Conservation (phyloP, 1,140 invertebrate genomes). For the Drosophila trapezifrons region DNA sequence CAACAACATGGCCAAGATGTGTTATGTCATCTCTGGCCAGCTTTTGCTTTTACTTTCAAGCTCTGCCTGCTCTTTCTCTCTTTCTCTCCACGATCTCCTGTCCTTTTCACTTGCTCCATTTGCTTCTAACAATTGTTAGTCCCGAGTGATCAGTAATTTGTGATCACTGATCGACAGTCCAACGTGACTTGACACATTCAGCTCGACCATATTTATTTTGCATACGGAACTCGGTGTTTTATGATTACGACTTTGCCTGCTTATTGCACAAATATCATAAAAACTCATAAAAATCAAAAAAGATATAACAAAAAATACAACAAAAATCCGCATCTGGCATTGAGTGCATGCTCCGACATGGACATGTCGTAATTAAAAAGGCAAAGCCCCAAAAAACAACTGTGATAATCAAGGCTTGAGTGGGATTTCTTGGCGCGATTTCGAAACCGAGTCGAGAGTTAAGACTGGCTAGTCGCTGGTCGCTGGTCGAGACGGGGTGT, state of each 20-base stretch:
- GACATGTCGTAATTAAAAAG: conserved; percentile 49
- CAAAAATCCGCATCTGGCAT: conserved; percentile 40
- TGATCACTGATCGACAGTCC: conserved; percentile 10
- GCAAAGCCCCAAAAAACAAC: conserved; percentile 35
- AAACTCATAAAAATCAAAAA: conserved; percentile 21
- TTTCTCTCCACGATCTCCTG: not conserved
- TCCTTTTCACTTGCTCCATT: conserved; percentile 26
- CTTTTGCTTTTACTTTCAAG: conserved; percentile 46
- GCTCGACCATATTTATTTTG: conserved; percentile 12
- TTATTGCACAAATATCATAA: conserved; percentile 46
- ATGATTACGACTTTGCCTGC: conserved; percentile 23
- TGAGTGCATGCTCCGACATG: conserved; percentile 42
- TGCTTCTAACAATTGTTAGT: conserved; percentile 44
- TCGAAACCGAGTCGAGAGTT: conserved; percentile 3
- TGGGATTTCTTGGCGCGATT: conserved; percentile 12
- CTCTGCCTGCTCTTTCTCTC: not conserved
- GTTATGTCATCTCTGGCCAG: conserved; percentile 46
- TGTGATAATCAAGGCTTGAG: conserved; percentile 29
- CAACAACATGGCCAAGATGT: conserved; percentile 32
- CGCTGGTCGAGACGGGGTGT: not conserved
- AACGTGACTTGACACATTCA: conserved; percentile 39
- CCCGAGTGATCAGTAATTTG: conserved; percentile 23
- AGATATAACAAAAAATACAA: conserved; percentile 4
- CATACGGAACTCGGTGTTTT: conserved; percentile 29
- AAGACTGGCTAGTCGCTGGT: too few relatives aligned